Percentiles rank a stretch among this genome's conserved stretches.
These are phyloP conservation scores for Myiozetetes cayanensis DNA, from an alignment of 2,113 vertebrate genomes.

Conservation along the genomic window DNA sequence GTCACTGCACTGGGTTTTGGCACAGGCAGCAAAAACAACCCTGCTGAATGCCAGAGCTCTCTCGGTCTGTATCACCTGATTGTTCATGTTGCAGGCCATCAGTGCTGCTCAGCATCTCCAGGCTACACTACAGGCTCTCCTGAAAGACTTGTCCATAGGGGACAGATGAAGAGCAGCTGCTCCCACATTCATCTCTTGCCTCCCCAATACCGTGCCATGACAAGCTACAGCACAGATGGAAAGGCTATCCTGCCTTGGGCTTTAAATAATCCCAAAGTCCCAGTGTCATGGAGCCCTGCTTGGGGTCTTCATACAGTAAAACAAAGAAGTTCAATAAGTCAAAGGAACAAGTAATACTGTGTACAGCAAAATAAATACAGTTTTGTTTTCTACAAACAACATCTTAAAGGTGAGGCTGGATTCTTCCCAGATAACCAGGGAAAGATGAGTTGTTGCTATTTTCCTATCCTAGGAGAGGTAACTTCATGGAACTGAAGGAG, in stretches of 20 bases:
- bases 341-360: not conserved
- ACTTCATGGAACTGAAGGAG: not conserved
- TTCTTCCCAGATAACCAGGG: not conserved
- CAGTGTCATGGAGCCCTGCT: not conserved
- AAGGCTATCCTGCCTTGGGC: not conserved
- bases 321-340: not conserved
- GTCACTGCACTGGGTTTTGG: not conserved
- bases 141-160: not conserved
- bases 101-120: not conserved
- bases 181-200: not conserved
- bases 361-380: not conserved
- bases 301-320: not conserved
- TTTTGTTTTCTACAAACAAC: not conserved
- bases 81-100: not conserved
- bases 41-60: not conserved
- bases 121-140: not conserved
- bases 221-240: not conserved
- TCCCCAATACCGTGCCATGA: rapidly evolving
- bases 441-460: not conserved
- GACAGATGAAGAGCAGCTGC: not conserved
- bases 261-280: not conserved
- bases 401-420: not conserved
- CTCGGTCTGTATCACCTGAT: not conserved
- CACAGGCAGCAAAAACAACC: not conserved
- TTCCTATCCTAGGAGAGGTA: not conserved